Conservation (phyloP, 2,797 vertebrate species). For the Syndactyla subalaris region DNA sequence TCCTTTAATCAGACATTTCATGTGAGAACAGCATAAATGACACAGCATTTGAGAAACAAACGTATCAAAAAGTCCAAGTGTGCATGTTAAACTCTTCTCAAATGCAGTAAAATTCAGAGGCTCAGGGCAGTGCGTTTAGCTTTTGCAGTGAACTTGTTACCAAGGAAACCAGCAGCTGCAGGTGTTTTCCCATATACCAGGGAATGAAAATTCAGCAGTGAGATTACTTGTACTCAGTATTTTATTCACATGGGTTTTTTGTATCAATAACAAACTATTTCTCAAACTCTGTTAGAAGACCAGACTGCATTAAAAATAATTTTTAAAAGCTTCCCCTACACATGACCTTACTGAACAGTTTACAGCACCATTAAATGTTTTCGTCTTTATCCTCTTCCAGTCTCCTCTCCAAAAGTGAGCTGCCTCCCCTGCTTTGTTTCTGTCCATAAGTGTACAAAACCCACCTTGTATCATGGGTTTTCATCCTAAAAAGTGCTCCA, state of each 20-base stretch:
- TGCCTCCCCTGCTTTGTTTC: background rate
- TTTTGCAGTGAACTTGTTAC: conserved; percentile 47
- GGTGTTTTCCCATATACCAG: conserved; percentile 13
- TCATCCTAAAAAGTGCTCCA: background rate
- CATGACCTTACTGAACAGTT: background rate
- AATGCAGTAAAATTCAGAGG: background rate
- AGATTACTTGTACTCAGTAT: background rate
- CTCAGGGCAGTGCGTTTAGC: conserved; percentile 9
- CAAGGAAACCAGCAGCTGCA: conserved; percentile 63
- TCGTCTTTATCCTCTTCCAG: background rate
- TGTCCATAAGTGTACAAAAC: background rate
- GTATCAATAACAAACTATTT: background rate
- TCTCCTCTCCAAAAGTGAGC: background rate
- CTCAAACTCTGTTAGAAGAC: background rate
- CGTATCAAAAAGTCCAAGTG: background rate
- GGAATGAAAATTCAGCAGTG: background rate
- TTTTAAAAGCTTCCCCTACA: background rate
- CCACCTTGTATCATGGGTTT: rapidly evolving
- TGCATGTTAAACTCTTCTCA: conserved; percentile 9
- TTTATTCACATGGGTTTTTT: background rate
- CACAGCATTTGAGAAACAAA: conserved; percentile 3
- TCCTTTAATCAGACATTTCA: background rate
- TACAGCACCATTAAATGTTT: background rate
- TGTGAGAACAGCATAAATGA: background rate
- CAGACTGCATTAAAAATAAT: background rate